Conservation (phyloP, 2,797 vertebrate species). For the Netta rufina region DNA sequence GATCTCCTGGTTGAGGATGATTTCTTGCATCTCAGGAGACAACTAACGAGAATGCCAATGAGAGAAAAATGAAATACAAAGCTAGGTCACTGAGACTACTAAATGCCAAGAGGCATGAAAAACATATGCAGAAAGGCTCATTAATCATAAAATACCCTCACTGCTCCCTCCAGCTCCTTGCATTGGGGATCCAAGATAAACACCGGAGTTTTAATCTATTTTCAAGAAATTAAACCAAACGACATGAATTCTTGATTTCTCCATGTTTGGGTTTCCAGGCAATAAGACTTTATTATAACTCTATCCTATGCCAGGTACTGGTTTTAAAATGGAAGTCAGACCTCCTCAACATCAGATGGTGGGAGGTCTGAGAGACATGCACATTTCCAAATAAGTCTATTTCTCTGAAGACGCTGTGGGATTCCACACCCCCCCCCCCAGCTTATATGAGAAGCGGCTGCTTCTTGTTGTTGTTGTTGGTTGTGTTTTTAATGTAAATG, state of each 20-base stretch:
- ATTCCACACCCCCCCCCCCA: neutral
- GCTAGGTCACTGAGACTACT: conserved; percentile 31
- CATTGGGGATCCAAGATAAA: conserved; percentile 49
- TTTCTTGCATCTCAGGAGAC: neutral
- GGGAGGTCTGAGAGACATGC: conserved; percentile 41
- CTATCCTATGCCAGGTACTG: conserved; percentile 9
- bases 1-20: neutral
- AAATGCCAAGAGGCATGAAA: conserved; percentile 43
- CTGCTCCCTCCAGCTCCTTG: neutral
- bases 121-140: conserved; percentile 25
- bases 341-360: conserved; percentile 15
- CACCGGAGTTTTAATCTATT: conserved; percentile 50
- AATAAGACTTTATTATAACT: conserved; percentile 34
- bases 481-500: conserved; percentile 2
- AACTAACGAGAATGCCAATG: conserved; percentile 23
- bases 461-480: neutral
- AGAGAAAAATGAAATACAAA: conserved; percentile 18
- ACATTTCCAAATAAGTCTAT: conserved; percentile 39
- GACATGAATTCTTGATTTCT: conserved; percentile 22
- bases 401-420: conserved; percentile 7
- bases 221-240: conserved; percentile 47
- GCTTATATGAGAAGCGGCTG: neutral
- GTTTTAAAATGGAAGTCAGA: conserved; percentile 67
- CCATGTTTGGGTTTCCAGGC: conserved; percentile 60
- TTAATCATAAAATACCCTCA: conserved; percentile 38